These are phyloP conservation scores for Pseudococcus longispinus DNA, from an alignment of 2,888 invertebrate genomes.

Conservation along the genomic window DNA sequence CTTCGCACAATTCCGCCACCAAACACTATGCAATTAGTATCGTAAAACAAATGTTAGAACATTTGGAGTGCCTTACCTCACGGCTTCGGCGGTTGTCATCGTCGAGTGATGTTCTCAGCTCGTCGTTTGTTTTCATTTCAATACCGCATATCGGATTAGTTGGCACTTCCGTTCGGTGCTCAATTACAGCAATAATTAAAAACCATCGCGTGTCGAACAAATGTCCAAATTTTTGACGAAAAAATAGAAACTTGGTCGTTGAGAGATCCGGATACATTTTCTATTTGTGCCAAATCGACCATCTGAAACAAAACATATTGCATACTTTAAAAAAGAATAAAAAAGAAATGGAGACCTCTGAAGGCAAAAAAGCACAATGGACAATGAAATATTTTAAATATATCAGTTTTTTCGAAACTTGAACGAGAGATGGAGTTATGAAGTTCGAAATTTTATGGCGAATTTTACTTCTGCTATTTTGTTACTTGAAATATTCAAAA, in stretches of 20 bases:
- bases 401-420: no score
- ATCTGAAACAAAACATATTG: background rate
- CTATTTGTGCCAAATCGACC: background rate
- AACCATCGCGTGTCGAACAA: background rate
- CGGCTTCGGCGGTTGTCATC: background rate
- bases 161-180: background rate
- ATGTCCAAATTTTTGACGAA: background rate
- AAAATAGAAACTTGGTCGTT: background rate
- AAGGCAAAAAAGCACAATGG: no score
- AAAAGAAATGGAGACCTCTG: no score
- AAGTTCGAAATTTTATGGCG: no score
- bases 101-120: background rate
- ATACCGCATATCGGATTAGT: background rate
- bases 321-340: no score
- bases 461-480: no score
- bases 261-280: background rate
- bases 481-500: no score
- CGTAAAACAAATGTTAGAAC: slow-evolving; percentile 35
- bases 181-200: background rate
- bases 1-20: slow-evolving; percentile 6
- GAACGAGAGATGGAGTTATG: no score
- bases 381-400: no score
- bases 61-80: background rate
- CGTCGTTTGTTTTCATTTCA: background rate
- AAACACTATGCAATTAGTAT: background rate